Percentiles rank a stretch among this genome's conserved stretches.
These are phyloP conservation scores for Leucosticte australis DNA, from an alignment of 2,113 vertebrate species.

Conservation along the genomic window DNA sequence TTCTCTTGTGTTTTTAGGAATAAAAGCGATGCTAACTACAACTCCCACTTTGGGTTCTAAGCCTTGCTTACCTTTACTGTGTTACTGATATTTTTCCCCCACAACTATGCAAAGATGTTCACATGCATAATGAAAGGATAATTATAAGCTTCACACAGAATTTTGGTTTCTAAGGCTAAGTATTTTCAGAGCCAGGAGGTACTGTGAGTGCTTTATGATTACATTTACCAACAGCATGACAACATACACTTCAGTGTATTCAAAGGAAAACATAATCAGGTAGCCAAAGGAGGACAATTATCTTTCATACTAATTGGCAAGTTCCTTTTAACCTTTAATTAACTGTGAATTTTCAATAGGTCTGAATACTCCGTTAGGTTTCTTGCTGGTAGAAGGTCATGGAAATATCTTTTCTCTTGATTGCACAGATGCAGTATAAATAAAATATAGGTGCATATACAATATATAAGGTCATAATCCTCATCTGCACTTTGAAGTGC, in stretches of 20 bases:
- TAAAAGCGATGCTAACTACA: background rate
- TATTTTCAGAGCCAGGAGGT: slow-evolving; percentile 43
- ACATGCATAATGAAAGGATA: background rate
- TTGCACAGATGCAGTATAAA: slow-evolving; percentile 58
- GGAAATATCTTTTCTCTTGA: slow-evolving; percentile 51
- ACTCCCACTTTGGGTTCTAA: background rate
- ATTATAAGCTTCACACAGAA: slow-evolving; percentile 2
- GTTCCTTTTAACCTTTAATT: slow-evolving; percentile 78
- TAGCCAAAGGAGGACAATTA: slow-evolving; percentile 73
- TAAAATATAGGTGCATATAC: slow-evolving; percentile 57
- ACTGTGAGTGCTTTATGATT: slow-evolving; percentile 36
- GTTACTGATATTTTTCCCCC: background rate
- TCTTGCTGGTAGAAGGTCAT: slow-evolving; percentile 70
- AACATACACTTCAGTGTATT: slow-evolving; percentile 52
- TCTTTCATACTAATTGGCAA: slow-evolving; percentile 74
- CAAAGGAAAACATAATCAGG: slow-evolving; percentile 64
- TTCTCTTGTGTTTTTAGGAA: background rate
- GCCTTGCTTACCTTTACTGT: background rate
- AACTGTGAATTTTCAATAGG: slow-evolving; percentile 71
- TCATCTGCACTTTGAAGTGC: slow-evolving; percentile 48
- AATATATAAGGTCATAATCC: slow-evolving; percentile 36
- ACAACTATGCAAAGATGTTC: background rate
- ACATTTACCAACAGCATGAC: slow-evolving; percentile 47
- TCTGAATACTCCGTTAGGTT: slow-evolving; percentile 52
- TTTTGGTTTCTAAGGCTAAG: slow-evolving; percentile 30